Base-by-base conservation (phyloP, 1,140 invertebrate species). In the Lasaia peninsularis region DNA sequence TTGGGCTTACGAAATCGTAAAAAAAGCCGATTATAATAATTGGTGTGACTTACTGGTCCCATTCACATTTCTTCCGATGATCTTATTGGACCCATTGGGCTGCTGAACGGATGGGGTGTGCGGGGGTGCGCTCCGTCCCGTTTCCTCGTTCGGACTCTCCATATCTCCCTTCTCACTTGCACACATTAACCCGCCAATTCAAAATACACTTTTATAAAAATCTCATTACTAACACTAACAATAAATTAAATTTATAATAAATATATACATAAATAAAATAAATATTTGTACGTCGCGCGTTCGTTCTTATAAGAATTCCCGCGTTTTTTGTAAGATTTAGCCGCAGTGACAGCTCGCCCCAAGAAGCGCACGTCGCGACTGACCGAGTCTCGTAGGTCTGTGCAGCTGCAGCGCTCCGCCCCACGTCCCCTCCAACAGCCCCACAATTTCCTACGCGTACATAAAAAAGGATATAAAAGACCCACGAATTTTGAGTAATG, bases 11-110 rank as follows among this genome's bases (percentile, higher is more conserved):
- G 14, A 33, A 49, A 34, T 44, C 53, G 50, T 52, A 24, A 50
- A 24, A 63, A 60, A 65, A 70, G 62, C 60, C 63, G 63, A 57
- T 67, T 69, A 63, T 60, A 60, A 64, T 55, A 71, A 62, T 67
- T 56, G 40, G 56, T 56, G 67, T 86, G 75, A 84, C 85, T 88
- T 86, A 88, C 85, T 88, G 66, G 82, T 88, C 60, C 85, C 85
- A 82, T 88, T 88, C 75, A 88, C 82, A 65, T 88, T 88, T 62
- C 85, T 70, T 70, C 85, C 85, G 70, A 88, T 88, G 66, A 88
- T 88, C 80, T 88, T 88, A 80, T 83, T 86, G 81, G 82, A 81
- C 20, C 85, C 85, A 60, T 88, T 88, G 55, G 75, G 73, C 52
- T 20, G 37, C 16, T 75, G 76, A 56, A 69, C 65, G 54, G 69